These are phyloP conservation scores for Acanthurus tractus DNA, from an alignment of 2,797 vertebrate species.

Conservation along the genomic window DNA sequence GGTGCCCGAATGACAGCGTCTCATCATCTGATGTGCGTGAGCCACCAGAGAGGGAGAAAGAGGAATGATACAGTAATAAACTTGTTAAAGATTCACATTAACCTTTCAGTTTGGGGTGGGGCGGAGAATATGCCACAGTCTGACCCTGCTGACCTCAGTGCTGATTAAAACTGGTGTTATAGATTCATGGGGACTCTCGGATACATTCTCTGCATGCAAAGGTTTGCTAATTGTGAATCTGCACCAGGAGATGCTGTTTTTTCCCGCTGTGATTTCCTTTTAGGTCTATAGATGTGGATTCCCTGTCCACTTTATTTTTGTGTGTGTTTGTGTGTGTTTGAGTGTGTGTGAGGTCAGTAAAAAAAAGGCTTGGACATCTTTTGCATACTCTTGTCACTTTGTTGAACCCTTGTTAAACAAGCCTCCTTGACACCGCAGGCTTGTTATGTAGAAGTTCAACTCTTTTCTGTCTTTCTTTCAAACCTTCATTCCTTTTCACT, in stretches of 20 bases:
- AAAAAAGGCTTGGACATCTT: not conserved
- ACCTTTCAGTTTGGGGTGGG: slow-evolving; percentile 62
- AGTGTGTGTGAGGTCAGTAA: not conserved
- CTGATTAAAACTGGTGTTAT: slow-evolving; percentile 64
- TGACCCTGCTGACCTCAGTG: slow-evolving; percentile 48
- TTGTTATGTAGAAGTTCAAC: not conserved
- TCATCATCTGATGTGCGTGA: slow-evolving; percentile 58
- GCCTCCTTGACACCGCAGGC: not conserved
- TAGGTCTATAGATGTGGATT: not conserved
- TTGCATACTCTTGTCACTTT: slow-evolving; percentile 14
- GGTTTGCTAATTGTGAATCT: slow-evolving; percentile 1
- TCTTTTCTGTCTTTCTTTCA: not conserved
- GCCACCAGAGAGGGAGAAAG: slow-evolving; percentile 26
- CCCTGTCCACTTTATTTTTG: no score
- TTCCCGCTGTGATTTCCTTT: not conserved
- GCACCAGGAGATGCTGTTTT: not conserved
- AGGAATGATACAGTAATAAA: slow-evolving; percentile 52
- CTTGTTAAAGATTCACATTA: slow-evolving; percentile 69
- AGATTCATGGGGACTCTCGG: slow-evolving; percentile 48
- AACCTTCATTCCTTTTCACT: not conserved
- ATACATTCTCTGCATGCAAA: slow-evolving; percentile 6
- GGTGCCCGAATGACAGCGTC: slow-evolving; percentile 55
- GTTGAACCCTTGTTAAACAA: not conserved
- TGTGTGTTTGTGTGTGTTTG: slow-evolving; percentile 8
- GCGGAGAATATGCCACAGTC: slow-evolving; percentile 39